Percentiles rank a stretch among this genome's conserved stretches.
Conservation (phyloP, 1,140 invertebrate species). For the Lamellibrachia luymesi region DNA sequence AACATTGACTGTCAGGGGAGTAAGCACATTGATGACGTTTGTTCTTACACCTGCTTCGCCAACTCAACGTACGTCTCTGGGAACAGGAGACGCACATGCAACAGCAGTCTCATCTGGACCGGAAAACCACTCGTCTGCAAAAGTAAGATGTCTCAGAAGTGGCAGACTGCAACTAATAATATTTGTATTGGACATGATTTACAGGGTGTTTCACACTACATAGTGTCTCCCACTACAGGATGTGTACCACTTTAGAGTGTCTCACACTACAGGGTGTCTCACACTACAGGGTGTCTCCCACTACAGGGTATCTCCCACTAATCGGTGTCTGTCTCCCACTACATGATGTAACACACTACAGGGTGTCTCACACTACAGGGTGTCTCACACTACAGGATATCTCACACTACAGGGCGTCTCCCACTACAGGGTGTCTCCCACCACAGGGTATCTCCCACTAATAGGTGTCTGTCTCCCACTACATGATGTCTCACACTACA, state of each 20-base stretch:
- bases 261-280: background rate
- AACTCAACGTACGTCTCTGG: background rate
- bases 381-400: too few species aligned
- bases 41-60: background rate
- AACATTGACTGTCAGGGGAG: background rate
- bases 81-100: background rate
- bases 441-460: too few species aligned
- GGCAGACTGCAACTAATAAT: too few species aligned
- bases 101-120: background rate
- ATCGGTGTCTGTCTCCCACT: background rate
- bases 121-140: background rate
- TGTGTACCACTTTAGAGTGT: background rate
- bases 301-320: background rate
- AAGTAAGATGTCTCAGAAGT: background rate
- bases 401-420: too few species aligned
- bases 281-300: background rate
- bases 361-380: too few species aligned
- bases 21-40: background rate
- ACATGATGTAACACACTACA: too few species aligned
- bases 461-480: too few species aligned
- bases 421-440: too few species aligned
- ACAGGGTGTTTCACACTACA: too few species aligned
- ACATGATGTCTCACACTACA: background rate
- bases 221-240: too few species aligned
- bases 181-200: too few species aligned